Evolutionary conservation across 2,888 invertebrate genomes (phyloP), one percentile per base, ranked within the genome.

Genomic region (Netelia melanura): DNA sequence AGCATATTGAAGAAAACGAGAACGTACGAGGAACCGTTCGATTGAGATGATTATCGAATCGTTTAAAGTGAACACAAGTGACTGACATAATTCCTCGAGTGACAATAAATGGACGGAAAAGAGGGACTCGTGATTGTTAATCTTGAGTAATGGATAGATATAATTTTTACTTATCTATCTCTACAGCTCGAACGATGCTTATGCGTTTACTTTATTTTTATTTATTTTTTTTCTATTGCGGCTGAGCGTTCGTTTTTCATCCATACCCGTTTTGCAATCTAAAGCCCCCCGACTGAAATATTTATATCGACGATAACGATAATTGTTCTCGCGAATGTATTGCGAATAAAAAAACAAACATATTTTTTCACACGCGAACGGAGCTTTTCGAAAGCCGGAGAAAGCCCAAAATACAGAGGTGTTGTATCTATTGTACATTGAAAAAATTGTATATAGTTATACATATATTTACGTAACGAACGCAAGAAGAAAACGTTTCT

Each of bases 1-100:
- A 93, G 89, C 80, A 91, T 94, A 85, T 87, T 93, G 38, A 93
- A 93, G 75, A 94, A 94, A 86, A 93, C 93, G 2, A 91, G 92
- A 87, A 92, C 91, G n/a, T 93, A 91, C 79, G 93, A 94, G 62
- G 92, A 93, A 84, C 89, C 91, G 54, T 89, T 91, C 44, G 92
- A 93, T 71, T 85, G 85, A 68, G 91, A 91, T 62, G 91, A 72
- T 90, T 67, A 30, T 54, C 21, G 48, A 44, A 54, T 17, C 80
- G 76, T 76, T 54, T 48, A 58, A 48, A 76, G 65, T 54, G 54
- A 81, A 11, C 43, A 48, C 38, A 58, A 56, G 43, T 14, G 43
- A 79, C 61, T 62, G 67, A 23, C 6, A 17, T 56, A 11, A 38
- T 72, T 43, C 68, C 56, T 65, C 68, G 74, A 74, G 75, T 78